Conservation (phyloP, 2,888 invertebrate genomes). For the Dryococelus australis region DNA sequence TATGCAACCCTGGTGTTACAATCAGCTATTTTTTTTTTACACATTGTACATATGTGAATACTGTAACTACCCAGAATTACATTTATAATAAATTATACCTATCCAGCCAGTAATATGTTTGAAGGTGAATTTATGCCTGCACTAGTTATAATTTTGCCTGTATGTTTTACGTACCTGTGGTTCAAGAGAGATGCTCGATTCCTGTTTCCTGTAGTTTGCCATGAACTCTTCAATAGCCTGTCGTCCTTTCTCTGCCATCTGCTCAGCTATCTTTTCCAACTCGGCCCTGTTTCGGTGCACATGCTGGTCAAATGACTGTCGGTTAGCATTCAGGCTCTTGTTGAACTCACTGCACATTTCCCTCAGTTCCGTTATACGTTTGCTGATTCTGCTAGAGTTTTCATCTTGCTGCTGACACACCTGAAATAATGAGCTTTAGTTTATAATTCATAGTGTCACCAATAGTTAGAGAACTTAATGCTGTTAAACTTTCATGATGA, state of each 20-base stretch:
- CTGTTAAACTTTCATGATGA: too few relatives aligned
- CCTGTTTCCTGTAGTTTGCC: not conserved
- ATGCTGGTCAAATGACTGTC: conserved; percentile 7
- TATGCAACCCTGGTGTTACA: too few relatives aligned
- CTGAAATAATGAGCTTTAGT: not conserved
- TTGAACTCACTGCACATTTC: not conserved
- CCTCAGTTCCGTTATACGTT: not conserved
- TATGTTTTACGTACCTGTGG: not conserved
- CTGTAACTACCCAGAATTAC: too few relatives aligned
- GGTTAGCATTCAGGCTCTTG: not conserved
- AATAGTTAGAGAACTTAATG: not conserved
- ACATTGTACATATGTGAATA: too few relatives aligned
- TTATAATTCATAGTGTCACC: not conserved
- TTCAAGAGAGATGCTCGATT: not conserved
- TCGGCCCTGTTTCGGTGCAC: not conserved
- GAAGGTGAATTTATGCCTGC: too few relatives aligned
- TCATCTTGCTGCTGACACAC: not conserved
- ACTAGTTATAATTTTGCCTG: not conserved
- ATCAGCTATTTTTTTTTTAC: too few relatives aligned
- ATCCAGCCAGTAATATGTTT: too few relatives aligned
- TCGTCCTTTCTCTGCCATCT: not conserved
- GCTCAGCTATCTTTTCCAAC: not conserved
- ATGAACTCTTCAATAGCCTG: not conserved
- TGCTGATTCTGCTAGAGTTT: not conserved
- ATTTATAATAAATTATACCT: too few relatives aligned